Percentiles rank a stretch among this genome's conserved stretches.
phyloP scores from a whole-genome alignment of 2,113 vertebrate species.

The Crotalus viridis region DNA sequence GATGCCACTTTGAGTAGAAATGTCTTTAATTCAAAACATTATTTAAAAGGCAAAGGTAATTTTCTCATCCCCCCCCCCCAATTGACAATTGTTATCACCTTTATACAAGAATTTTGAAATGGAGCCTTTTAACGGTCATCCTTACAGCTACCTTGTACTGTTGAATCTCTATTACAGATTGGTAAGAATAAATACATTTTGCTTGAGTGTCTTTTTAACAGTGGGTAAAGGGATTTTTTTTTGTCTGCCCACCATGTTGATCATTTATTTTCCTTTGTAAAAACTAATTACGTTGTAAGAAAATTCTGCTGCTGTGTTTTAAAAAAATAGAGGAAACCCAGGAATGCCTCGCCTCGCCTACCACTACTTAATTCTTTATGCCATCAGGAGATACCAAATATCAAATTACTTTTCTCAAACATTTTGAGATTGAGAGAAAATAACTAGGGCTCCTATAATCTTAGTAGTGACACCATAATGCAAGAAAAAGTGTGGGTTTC shows the following conservation, averaged over 20 bases:
- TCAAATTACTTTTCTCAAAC: too few species aligned
- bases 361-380: too few species aligned
- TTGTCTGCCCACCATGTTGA: background rate
- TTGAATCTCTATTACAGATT: background rate
- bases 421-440: too few species aligned
- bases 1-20: background rate
- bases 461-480: background rate
- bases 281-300: background rate
- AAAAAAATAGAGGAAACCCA: background rate
- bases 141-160: background rate
- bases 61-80: background rate
- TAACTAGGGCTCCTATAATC: too few species aligned
- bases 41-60: background rate
- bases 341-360: too few species aligned
- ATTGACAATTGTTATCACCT: background rate
- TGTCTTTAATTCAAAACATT: background rate
- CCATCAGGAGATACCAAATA: too few species aligned
- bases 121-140: background rate
- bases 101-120: background rate
- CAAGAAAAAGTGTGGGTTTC: background rate
- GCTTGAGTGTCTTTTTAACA: background rate
- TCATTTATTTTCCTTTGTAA: too few species aligned
- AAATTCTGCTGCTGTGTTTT: background rate
- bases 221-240: background rate
- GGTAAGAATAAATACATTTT: background rate